Conservation (phyloP, 2,797 vertebrate species). For the Hylomyscus alleni region DNA sequence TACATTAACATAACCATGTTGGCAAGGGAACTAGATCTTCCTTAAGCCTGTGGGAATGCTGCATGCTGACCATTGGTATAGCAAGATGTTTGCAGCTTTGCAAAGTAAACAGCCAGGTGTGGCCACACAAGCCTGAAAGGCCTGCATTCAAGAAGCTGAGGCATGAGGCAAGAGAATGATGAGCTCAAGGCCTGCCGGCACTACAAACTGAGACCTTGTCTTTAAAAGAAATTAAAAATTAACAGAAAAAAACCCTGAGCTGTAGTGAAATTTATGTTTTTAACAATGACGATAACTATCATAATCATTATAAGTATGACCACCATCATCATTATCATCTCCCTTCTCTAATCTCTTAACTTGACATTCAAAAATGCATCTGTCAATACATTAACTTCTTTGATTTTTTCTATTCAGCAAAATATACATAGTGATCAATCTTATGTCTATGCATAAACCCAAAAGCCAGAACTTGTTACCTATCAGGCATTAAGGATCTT, state of each 20-base stretch:
- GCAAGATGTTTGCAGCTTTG: neutral
- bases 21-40: slow-evolving; percentile 13
- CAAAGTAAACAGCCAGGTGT: neutral
- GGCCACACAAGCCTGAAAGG: neutral
- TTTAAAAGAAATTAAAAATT: neutral
- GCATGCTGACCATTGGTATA: slow-evolving; percentile 1
- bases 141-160: neutral
- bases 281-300: neutral
- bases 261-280: slow-evolving; percentile 13
- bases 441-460: neutral
- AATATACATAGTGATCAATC: neutral
- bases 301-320: neutral
- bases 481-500: slow-evolving; percentile 6
- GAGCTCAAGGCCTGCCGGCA: neutral
- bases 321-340: neutral
- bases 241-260: neutral
- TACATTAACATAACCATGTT: slow-evolving; percentile 45
- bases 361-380: slow-evolving; percentile 36
- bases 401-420: neutral
- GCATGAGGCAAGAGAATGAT: neutral
- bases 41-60: slow-evolving; percentile 24
- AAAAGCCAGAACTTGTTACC: slow-evolving; percentile 2
- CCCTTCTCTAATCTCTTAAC: neutral
- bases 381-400: slow-evolving; percentile 16
- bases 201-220: neutral